phyloP scores from a whole-genome alignment of 1,140 invertebrate species.

The Nebria ingens region DNA sequence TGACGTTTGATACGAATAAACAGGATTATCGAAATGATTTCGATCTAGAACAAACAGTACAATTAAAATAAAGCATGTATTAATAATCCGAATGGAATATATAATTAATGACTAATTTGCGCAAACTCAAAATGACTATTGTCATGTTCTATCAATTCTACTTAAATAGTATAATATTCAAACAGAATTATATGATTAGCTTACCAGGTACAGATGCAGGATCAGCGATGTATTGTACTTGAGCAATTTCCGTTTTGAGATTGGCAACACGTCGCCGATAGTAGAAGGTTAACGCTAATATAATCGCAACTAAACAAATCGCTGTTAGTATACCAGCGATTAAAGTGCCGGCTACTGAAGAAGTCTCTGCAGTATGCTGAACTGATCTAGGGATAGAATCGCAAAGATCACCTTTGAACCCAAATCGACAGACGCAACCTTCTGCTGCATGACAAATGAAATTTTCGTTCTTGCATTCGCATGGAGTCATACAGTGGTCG shows the following conservation, averaged over 20 bases:
- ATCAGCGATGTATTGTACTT: slow-evolving; percentile 83
- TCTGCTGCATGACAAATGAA: slow-evolving; percentile 70
- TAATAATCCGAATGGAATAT: slow-evolving; percentile 15
- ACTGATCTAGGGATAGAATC: slow-evolving; percentile 32
- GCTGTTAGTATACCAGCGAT: slow-evolving; percentile 54
- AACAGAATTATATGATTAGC: slow-evolving; percentile 7
- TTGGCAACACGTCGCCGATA: slow-evolving; percentile 65
- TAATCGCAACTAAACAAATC: slow-evolving; percentile 52
- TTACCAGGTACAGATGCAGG: slow-evolving; percentile 51
- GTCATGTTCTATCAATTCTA: not conserved
- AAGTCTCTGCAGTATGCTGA: slow-evolving; percentile 5
- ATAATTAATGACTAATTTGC: not conserved
- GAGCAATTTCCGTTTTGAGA: slow-evolving; percentile 74
- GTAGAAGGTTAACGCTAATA: slow-evolving; percentile 57
- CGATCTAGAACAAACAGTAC: slow-evolving; percentile 46
- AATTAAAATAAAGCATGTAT: not conserved
- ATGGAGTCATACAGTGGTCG: slow-evolving; percentile 73
- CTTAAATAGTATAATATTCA: not conserved
- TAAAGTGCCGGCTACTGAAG: slow-evolving; percentile 41
- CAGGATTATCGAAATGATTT: slow-evolving; percentile 88
- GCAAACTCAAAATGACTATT: not conserved
- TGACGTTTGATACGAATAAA: slow-evolving; percentile 65
- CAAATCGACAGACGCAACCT: slow-evolving; percentile 73
- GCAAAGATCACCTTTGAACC: slow-evolving; percentile 55
- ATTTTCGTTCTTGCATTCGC: slow-evolving; percentile 63